Percentiles rank a stretch among this genome's conserved stretches.
Evolutionary conservation across 1,140 invertebrate species (phyloP).

Genomic region (Coenobita brevimanus): DNA sequence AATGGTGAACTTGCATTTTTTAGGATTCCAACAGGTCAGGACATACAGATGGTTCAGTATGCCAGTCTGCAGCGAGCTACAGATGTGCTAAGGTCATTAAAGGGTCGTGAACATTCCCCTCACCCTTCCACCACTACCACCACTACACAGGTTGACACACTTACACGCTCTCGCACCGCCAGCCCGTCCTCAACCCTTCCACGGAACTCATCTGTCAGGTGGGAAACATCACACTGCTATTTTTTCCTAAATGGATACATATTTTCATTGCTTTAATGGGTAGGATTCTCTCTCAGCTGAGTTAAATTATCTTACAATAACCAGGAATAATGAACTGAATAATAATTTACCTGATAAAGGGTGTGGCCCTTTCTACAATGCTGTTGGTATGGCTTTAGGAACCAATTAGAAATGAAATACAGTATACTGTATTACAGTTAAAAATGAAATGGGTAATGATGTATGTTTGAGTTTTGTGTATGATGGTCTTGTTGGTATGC

Average conservation of each 20-base stretch:
- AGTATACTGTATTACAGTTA: too few relatives aligned
- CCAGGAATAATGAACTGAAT: too few relatives aligned
- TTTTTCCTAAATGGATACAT: too few relatives aligned
- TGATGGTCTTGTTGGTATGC: background rate
- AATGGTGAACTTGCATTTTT: background rate
- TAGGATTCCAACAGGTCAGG: slow-evolving; percentile 74
- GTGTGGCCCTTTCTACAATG: too few relatives aligned
- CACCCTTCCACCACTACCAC: slow-evolving; percentile 62
- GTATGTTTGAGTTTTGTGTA: background rate
- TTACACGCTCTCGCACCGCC: slow-evolving; percentile 67
- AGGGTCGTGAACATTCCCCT: slow-evolving; percentile 66
- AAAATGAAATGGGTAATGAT: too few relatives aligned
- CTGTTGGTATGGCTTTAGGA: too few relatives aligned
- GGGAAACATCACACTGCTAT: too few relatives aligned
- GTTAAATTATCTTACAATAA: too few relatives aligned
- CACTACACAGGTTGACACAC: slow-evolving; percentile 59
- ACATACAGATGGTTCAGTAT: slow-evolving; percentile 72
- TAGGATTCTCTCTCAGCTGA: too few relatives aligned
- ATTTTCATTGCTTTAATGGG: too few relatives aligned
- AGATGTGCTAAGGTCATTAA: slow-evolving; percentile 71
- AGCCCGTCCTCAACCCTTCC: slow-evolving; percentile 69
- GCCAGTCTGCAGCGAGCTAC: slow-evolving; percentile 72
- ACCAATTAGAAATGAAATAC: too few relatives aligned
- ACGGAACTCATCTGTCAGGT: slow-evolving; percentile 66
- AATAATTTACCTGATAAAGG: too few relatives aligned